A percentile compares a stretch with the other conserved stretches of the same genome.
Conservation (phyloP, 2,888 invertebrate genomes). For the Exephanes ischioxanthus region DNA sequence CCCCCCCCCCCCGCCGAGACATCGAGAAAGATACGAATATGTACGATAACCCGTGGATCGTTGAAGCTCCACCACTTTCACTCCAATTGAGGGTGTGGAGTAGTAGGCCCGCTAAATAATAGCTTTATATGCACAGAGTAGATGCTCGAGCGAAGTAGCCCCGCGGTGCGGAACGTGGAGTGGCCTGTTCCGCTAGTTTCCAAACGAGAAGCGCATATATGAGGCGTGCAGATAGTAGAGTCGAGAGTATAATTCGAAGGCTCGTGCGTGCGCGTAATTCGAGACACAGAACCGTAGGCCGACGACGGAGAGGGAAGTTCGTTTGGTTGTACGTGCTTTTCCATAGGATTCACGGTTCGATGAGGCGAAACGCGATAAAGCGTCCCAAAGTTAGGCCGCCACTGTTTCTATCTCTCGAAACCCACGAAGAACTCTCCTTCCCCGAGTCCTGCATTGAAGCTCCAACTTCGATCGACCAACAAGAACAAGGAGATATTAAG, state of each 20-base stretch:
- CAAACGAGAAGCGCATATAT: constrained; percentile 1
- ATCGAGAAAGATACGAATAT: constrained; percentile 46
- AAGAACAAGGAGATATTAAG: constrained; percentile 40
- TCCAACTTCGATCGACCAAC: constrained; percentile 49
- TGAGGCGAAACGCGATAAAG: constrained; percentile 74
- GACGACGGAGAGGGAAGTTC: constrained; percentile 24
- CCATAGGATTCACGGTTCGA: constrained; percentile 72
- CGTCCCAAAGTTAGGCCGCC: constrained; percentile 68
- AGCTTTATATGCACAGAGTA: background rate
- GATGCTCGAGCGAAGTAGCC: background rate
- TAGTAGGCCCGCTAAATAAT: background rate
- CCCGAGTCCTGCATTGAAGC: background rate
- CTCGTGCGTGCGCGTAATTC: constrained; percentile 52
- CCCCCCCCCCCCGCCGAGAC: too few relatives aligned
- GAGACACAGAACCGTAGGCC: constrained; percentile 46
- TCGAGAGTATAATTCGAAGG: constrained; percentile 23
- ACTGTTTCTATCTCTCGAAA: constrained; percentile 22
- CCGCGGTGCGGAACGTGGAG: background rate
- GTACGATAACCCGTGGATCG: constrained; percentile 42
- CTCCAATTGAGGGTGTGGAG: background rate
- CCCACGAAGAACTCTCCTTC: constrained; percentile 27
- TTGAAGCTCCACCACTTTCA: constrained; percentile 2
- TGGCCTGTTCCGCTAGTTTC: background rate
- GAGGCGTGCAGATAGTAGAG: constrained; percentile 9
- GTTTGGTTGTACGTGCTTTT: constrained; percentile 67